Conservation (phyloP, 64 coral and sea anemone species). For the Stichodactyla mertensii region DNA sequence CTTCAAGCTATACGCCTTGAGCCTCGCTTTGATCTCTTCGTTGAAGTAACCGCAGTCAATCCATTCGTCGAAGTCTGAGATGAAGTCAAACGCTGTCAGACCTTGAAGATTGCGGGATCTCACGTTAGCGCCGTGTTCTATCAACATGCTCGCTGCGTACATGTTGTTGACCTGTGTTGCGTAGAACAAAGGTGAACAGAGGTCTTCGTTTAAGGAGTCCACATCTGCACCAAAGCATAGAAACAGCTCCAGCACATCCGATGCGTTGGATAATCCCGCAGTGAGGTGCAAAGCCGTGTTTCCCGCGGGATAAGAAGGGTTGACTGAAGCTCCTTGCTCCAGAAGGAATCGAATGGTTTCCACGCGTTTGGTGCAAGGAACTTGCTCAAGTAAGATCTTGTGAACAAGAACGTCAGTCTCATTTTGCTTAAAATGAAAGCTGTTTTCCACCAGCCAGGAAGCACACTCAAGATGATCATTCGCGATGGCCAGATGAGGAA, state of each 20-base stretch:
- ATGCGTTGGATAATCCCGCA: constrained; percentile 67
- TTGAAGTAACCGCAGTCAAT: constrained; percentile 86
- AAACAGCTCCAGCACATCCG: constrained; percentile 68
- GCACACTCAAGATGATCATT: constrained; percentile 87
- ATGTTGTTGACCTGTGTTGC: constrained; percentile 78
- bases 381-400: constrained; percentile 75
- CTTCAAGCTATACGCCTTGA: constrained; percentile 89
- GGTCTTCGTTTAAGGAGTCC: constrained; percentile 66
- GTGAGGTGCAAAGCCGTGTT: constrained; percentile 79
- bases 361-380: constrained; percentile 71
- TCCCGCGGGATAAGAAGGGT: constrained; percentile 71
- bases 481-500: constrained; percentile 70
- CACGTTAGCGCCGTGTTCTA: constrained; percentile 73
- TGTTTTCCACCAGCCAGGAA: constrained; percentile 63
- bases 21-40: constrained; percentile 88
- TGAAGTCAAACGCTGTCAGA: constrained; percentile 92
- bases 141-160: constrained; percentile 70
- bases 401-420: constrained; percentile 82
- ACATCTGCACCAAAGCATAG: constrained; percentile 68
- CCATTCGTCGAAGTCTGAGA: constrained; percentile 99
- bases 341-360: constrained; percentile 72
- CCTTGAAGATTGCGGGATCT: constrained; percentile 74
- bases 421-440: constrained; percentile 76
- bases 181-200: constrained; percentile 82
- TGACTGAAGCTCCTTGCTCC: constrained; percentile 62